Evolutionary conservation across 2,113 vertebrate genomes (phyloP).

Genomic region (Rhinopomastus cyanomelas): DNA sequence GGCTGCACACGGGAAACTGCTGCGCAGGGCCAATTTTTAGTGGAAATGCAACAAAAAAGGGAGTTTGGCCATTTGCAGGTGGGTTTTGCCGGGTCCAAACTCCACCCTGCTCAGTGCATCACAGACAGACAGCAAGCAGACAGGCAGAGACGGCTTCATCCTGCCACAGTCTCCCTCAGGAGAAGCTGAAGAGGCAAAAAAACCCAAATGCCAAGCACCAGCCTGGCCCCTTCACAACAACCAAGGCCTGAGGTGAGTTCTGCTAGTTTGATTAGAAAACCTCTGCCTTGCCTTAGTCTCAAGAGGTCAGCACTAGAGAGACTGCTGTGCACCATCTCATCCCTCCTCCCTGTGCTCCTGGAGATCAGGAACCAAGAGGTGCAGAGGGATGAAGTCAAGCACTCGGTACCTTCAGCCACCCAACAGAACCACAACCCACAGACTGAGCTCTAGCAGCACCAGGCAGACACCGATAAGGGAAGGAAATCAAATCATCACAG

Average conservation of each 20-base stretch:
- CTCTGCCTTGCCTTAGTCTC: neutral
- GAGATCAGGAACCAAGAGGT: neutral
- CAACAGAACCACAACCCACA: fast-evolving
- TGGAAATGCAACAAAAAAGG: too few species aligned
- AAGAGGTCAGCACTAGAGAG: neutral
- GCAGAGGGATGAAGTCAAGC: neutral
- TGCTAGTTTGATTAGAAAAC: fast-evolving
- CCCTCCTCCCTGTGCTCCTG: fast-evolving
- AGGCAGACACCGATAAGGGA: fast-evolving
- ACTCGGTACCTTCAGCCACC: neutral
- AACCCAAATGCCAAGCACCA: fast-evolving
- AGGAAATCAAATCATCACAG: fast-evolving
- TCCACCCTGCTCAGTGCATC: fast-evolving
- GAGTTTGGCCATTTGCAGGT: neutral
- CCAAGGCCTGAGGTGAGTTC: fast-evolving
- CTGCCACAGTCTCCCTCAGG: fast-evolving
- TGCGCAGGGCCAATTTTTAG: neutral
- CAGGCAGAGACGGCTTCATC: neutral
- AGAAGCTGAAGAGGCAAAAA: neutral
- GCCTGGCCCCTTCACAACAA: fast-evolving
- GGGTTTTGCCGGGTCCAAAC: neutral
- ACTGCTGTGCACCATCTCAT: fast-evolving
- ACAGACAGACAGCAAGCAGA: fast-evolving
- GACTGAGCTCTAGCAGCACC: neutral
- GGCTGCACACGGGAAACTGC: neutral